Evolutionary conservation across 2,888 invertebrate species (phyloP).

Genomic region (Macrosiphum euphorbiae): DNA sequence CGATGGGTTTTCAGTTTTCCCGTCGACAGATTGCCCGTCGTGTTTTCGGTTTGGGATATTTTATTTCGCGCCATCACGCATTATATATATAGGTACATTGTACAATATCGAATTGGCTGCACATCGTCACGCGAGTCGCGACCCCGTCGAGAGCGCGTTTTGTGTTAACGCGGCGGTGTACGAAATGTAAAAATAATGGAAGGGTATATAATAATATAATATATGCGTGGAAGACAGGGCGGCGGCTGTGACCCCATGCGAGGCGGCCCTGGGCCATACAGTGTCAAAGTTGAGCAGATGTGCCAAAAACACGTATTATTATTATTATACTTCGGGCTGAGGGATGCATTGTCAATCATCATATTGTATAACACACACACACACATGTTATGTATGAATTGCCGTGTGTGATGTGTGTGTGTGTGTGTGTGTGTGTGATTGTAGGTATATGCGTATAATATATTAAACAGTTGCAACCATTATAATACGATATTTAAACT

Average conservation of each 20-base stretch:
- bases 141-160: neutral
- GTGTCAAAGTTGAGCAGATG: conserved; percentile 56
- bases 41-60: conserved; percentile 19
- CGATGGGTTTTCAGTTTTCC: conserved; percentile 30
- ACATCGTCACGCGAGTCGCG: neutral
- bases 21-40: neutral
- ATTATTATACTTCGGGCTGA: neutral
- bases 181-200: conserved; percentile 12
- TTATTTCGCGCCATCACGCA: neutral
- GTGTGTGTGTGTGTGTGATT: neutral
- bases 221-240: neutral
- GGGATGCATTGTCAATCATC: conserved; percentile 57
- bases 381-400: neutral
- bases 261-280: neutral
- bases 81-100: neutral
- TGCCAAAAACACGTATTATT: conserved; percentile 15
- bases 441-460: neutral
- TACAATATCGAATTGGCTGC: neutral
- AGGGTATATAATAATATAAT: conserved; percentile 26
- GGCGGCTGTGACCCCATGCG: conserved; percentile 9
- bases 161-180: conserved; percentile 12
- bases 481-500: neutral
- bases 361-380: neutral
- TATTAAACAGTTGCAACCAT: neutral
- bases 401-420: neutral